Evolutionary conservation across 1,140 invertebrate species (phyloP), one percentile per base, ranked within the genome.

Genomic region (Leptopilina clavipes): DNA sequence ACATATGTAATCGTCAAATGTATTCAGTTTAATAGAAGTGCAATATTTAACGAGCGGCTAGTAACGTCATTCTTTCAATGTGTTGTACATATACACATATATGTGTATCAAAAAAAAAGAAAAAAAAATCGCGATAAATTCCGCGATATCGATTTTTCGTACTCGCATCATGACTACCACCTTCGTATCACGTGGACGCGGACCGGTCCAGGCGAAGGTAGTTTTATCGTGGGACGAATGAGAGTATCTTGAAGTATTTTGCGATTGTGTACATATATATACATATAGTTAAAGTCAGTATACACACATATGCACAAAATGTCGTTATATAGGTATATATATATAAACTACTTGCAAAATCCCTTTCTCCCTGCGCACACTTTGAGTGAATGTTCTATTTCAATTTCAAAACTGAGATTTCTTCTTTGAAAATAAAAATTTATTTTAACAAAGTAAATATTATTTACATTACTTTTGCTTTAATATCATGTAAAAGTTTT

Each of bases 81-180:
- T 59, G 17, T 19, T 40, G 17, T 52, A n/a, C 19, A 9, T 18
- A 18, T 56, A 18, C 10, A 9, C 12, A 3, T 59, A 10, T 31
- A 22, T 59, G 12, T 31, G 12, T 71, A 75, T 75, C 25, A 19
- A 6, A 40, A 31, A 31, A 31, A 31, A 2, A 31, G 25, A 31
- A n/a, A n/a, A n/a, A 48, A 75, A 75, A 76, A 25, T 75, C 2
- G 48, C 81, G 12, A 80, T 48, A 48, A 56, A 72, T 76, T 80
- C 70, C 70, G 19, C 18, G 22, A 44, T 31, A 81, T 82, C 52
- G 76, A 77, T 76, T 81, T 82, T 76, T 82, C 54, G 72, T 71
- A 76, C 74, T 75, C 43, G 17, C 37, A 14, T n/a, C n/a, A n/a
- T 52, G 19, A 48, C 44, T 22, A 73, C 19, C 45, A 71, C 43